phyloP scores from a whole-genome alignment of 2,888 invertebrate species.

The Trichogramma evanescens region DNA sequence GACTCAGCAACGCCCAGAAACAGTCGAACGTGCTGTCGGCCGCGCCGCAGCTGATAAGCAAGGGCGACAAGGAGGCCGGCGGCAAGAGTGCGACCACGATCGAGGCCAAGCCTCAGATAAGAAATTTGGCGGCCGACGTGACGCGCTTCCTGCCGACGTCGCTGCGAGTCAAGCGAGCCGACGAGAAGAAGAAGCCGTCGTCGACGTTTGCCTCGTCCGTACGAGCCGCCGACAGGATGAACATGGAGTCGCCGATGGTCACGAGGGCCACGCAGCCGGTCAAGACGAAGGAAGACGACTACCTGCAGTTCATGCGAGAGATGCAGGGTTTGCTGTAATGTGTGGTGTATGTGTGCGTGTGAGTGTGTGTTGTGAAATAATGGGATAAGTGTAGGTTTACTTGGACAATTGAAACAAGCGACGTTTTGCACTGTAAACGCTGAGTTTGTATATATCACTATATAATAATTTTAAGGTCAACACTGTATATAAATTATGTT shows the following conservation, averaged over 20 bases:
- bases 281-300: constrained; percentile 91
- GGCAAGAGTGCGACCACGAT: constrained; percentile 71
- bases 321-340: constrained; percentile 79
- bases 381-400: too few relatives aligned
- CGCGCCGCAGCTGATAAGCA: constrained; percentile 71
- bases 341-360: too few relatives aligned
- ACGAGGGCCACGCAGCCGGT: constrained; percentile 42
- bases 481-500: too few relatives aligned
- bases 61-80: constrained; percentile 58
- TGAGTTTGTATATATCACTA: too few relatives aligned
- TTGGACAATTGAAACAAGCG: too few relatives aligned
- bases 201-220: constrained; percentile 35
- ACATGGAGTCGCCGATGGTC: constrained; percentile 43
- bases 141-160: constrained; percentile 93
- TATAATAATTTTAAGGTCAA: too few relatives aligned
- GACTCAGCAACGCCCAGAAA: constrained; percentile 34
- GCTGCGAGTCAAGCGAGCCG: constrained; percentile 81
- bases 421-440: too few relatives aligned
- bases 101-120: constrained; percentile 93
- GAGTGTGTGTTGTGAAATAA: too few relatives aligned
- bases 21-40: constrained; percentile 71
- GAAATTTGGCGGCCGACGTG: constrained; percentile 87
- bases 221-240: constrained; percentile 50
- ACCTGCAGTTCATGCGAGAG: constrained; percentile 97
- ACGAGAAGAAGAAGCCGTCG: constrained; percentile 58